Percentiles rank a stretch among this genome's conserved stretches.
Conservation (phyloP, 2,888 invertebrate genomes). For the Parasteatoda lunata region DNA sequence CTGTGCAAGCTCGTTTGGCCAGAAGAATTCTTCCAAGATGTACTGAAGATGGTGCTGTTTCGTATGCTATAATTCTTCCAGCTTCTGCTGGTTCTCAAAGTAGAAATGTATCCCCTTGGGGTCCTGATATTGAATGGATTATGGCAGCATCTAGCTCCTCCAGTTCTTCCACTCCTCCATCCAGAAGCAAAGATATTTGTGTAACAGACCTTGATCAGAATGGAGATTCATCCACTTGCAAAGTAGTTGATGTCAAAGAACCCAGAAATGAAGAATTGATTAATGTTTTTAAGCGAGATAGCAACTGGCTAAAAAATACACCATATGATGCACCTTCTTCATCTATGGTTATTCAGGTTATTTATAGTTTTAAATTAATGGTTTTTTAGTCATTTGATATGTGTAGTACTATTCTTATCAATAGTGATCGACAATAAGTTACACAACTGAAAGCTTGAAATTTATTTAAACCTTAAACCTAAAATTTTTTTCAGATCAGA, state of each 20-base stretch:
- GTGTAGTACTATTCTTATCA: too few relatives aligned
- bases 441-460: too few relatives aligned
- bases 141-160: slow-evolving; percentile 76
- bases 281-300: slow-evolving; percentile 33
- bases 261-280: slow-evolving; percentile 24
- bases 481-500: too few relatives aligned
- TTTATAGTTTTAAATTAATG: too few relatives aligned
- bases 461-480: too few relatives aligned
- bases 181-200: slow-evolving; percentile 49
- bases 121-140: slow-evolving; percentile 86
- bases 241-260: slow-evolving; percentile 26
- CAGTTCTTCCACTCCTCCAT: slow-evolving; percentile 60
- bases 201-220: slow-evolving; percentile 35
- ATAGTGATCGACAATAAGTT: too few relatives aligned
- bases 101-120: slow-evolving; percentile 72
- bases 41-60: slow-evolving; percentile 82
- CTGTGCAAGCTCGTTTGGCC: slow-evolving; percentile 84
- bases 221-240: slow-evolving; percentile 38
- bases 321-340: slow-evolving; percentile 12
- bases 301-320: slow-evolving; percentile 43
- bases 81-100: slow-evolving; percentile 73
- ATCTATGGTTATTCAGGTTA: slow-evolving; percentile 8
- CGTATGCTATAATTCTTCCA: slow-evolving; percentile 83
- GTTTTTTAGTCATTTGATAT: too few relatives aligned
- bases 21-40: slow-evolving; percentile 83